Evolutionary conservation across 2,113 vertebrate genomes (phyloP).

Genomic region (Daboia siamensis): DNA sequence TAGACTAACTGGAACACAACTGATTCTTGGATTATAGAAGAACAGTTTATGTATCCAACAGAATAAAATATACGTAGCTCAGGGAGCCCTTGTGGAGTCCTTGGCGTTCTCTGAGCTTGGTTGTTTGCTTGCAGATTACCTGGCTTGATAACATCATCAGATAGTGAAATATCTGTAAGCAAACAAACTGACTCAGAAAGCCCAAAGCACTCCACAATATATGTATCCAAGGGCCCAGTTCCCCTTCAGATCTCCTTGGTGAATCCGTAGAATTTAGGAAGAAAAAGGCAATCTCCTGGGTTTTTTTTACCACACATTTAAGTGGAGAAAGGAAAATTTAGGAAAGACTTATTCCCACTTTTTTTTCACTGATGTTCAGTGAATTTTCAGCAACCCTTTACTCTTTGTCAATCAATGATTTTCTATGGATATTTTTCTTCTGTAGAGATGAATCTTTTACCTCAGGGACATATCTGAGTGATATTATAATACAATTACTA

Average conservation of each 20-base stretch:
- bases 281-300: neutral
- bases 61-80: neutral
- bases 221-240: neutral
- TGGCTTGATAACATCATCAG: neutral
- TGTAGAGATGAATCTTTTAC: neutral
- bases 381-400: neutral
- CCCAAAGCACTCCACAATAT: neutral
- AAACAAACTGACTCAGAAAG: neutral
- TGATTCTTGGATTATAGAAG: neutral
- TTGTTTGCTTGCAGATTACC: neutral
- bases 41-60: neutral
- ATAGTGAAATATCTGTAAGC: neutral
- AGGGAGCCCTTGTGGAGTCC: neutral
- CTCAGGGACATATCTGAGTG: neutral
- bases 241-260: neutral
- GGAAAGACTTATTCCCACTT: neutral
- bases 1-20: neutral
- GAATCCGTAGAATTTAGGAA: neutral
- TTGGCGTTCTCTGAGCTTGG: neutral
- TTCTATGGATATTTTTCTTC: neutral
- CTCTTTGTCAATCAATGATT: neutral
- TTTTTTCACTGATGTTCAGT: neutral
- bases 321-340: neutral
- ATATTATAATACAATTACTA: neutral
- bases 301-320: neutral